Percentiles rank a stretch among this genome's conserved stretches.
Conservation (phyloP, 2,113 vertebrate species). For the Guaruba guarouba region DNA sequence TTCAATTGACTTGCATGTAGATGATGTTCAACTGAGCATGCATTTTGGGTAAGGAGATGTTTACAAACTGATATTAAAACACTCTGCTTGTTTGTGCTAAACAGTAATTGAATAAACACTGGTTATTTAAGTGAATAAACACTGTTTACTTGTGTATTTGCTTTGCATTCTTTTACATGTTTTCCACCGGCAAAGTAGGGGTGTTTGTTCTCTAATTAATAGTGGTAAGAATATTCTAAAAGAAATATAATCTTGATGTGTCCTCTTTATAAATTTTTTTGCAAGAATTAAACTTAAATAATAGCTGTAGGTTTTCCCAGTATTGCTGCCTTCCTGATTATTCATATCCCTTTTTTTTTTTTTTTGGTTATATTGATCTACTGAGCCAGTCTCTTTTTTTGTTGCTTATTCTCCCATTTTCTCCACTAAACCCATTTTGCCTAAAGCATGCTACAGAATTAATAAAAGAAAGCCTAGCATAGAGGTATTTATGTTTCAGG, state of each 20-base stretch:
- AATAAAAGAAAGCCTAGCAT: not conserved
- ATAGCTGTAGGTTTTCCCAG: not conserved
- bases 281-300: not conserved
- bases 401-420: not conserved
- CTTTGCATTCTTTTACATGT: constrained; percentile 13
- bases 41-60: not conserved
- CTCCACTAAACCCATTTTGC: not conserved
- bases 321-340: not conserved
- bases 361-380: not conserved
- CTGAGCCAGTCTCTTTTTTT: not conserved
- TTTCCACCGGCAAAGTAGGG: not conserved
- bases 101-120: constrained; percentile 14
- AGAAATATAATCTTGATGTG: not conserved
- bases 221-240: not conserved
- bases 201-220: not conserved
- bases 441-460: not conserved
- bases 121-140: constrained; percentile 10
- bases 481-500: not conserved
- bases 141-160: constrained; percentile 12
- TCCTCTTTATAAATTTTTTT: not conserved
- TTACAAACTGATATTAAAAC: constrained; percentile 21
- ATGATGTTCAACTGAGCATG: not conserved
- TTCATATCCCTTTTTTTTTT: not conserved
- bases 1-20: not conserved
- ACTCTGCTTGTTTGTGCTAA: constrained; percentile 34